Base-by-base conservation (phyloP, 1,140 invertebrate genomes). In the Macrocentrus cingulum region DNA sequence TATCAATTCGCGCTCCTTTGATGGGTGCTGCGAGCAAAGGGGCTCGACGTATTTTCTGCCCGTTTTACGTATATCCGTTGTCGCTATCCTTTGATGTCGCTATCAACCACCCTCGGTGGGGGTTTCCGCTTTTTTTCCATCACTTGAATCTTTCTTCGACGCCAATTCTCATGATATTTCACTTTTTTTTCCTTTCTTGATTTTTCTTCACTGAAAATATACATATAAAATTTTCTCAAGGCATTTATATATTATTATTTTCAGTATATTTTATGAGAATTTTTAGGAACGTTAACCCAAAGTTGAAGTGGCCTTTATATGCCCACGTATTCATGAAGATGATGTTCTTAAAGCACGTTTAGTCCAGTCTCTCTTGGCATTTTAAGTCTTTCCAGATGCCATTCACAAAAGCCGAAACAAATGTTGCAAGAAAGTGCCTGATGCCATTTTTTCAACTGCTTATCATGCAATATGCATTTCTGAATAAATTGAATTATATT, bases 1-100 rank as follows among this genome's bases (percentile, higher is more conserved):
- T 75, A 76, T 80, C 77, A 67, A 52, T 79, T 67, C 66, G 55
- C 77, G 63, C 63, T 56, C 70, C 76, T 80, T 79, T 79, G 77
- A 79, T 74, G 55, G 19, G 44, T 55, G 54, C 54, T 13, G 42
- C 48, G 42, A 53, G 58, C 53, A 42, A 53, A 42, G 37, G 48
- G 52, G 13, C 39, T 65, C 64, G 58, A n/a, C 69, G 51, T 56
- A 42, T 56, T 37, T 57, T n/a, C 20, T 19, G 36, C 60, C 60
- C 65, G 66, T 69, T 75, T 76, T 69, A 72, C 69, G 67, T 69
- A 74, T 77, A 79, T 79, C 74, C 71, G 76, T 75, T 79, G 69
- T 79, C 76, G 73, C 72, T 61, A 59, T 58, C 36, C 75, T 80
- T 80, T 80, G 77, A 80, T 78, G 71, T 79, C 54, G 18, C 55